Evolutionary conservation across 2,113 vertebrate genomes (phyloP), one percentile per base, ranked within the genome.

Genomic region (Carassius auratus): DNA sequence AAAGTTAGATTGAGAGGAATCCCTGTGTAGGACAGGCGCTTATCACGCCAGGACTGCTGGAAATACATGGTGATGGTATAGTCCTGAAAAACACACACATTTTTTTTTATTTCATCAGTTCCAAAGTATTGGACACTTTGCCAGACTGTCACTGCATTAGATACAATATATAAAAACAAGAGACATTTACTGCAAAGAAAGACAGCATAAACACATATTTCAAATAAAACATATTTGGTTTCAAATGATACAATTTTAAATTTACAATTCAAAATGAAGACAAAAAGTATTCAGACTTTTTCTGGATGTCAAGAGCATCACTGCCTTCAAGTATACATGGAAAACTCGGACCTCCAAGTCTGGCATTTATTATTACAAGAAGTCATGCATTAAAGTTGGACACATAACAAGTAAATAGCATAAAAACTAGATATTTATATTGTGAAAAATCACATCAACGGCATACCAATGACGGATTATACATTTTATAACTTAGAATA

Each of bases 51-150:
- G 14, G 96, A 97, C 89, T 98, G 97, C 90, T 98, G 97, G 91
- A 98, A 98, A 89, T 98, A 98, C 96, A 98, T 98, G 90, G 97
- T 98, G 89, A 98, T 95, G 71, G 97, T 98, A 88, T 98, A 98
- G 91, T 98, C 96, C 97, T 98, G 92, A 19, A 33, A 86, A 62
- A 75, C 45, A 75, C 52, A 84, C 50, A 82, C 4, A 74, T 23
- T 48, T 14, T 5, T 9, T 19, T n/a, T 61, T 7, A 66, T 13
- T 66, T 30, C 1, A 30, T 30, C 23, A 14, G 5, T 66, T 23
- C 10, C 10, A 30, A 30, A 66, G 12, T 30, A 30, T 66, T 6
- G n/a, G 61, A 26, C 17, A 57, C 17, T 19, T 7, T 55, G 15
- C 5, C 52, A 55, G 15, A 55, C 17, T 14, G 3, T 52, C 50